Base-by-base conservation (phyloP, 2,888 invertebrate genomes). In the Poecilobothrus nobilitatus region DNA sequence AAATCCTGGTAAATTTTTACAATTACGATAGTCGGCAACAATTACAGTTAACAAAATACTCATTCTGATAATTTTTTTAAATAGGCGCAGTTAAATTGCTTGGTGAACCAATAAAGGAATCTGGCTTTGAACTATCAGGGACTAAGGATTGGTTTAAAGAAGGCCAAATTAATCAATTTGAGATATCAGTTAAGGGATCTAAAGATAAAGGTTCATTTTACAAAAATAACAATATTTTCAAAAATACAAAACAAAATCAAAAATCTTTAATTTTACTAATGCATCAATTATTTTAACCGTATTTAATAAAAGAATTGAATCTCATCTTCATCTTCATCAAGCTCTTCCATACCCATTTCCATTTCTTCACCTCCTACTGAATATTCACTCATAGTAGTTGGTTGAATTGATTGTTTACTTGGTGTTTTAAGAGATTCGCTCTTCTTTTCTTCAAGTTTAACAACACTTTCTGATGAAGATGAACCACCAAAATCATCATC, bases 61-160 rank as follows among this genome's bases (percentile, higher is more conserved):
- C n/a, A 18, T 22, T 63, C 21, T 20, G 10, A 12, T 12, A 62
- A 8, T 10, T 62, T 20, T 20, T 8, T 6, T 68, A 62, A 63
- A 6, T 15, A 80, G 88, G 88, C 44, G 89, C 89, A 5, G 82
- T 88, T 7, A 78, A 84, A 67, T 82, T 88, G 71, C 80, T 93
- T 62, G 92, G 92, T 3, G 88, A 91, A 78, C 92, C 92, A 1
- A 89, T 92, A 61, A 86, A 85, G 77, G 88, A 88, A 70, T 83
- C 83, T 67, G 82, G 82, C 6, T 85, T 91, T 70, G 87, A 90
- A 78, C 76, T 91, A 61, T 82, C 83, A 3, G 85, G 88, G 74
- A 72, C 76, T 5, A 79, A 82, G 66, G 84, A 84, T 66, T 81
- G 79, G 70, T 84, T 77, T 73, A 84, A 84, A 65, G 85, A 87